These are phyloP conservation scores for Pangasius mekongensis DNA, from an alignment of 2,797 vertebrate genomes.

Conservation along the genomic window DNA sequence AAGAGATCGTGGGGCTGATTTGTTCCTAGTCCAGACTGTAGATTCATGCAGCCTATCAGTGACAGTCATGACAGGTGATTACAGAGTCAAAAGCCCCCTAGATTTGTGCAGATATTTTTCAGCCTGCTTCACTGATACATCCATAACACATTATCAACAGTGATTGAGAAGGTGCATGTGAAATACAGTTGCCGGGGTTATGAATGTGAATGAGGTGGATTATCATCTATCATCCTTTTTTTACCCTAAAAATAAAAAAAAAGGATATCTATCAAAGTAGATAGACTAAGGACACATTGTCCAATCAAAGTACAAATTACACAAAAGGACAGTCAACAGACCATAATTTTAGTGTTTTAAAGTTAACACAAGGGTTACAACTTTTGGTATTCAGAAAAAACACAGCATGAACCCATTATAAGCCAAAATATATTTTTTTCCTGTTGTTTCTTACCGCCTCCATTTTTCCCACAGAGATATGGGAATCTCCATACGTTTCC, in stretches of 20 bases:
- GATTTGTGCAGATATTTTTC: not conserved
- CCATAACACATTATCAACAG: not conserved
- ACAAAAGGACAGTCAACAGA: not conserved
- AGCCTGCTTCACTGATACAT: not conserved
- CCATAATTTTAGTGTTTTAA: not conserved
- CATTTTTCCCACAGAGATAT: slow-evolving; percentile 92
- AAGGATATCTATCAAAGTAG: not conserved
- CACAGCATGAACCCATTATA: not conserved
- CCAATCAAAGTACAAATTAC: not conserved
- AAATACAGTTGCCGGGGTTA: not conserved
- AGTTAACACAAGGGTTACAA: not conserved
- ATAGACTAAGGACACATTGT: not conserved
- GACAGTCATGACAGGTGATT: not conserved
- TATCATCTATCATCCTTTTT: not conserved
- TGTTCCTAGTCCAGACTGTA: not conserved
- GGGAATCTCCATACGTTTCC: slow-evolving; percentile 95
- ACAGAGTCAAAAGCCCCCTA: not conserved
- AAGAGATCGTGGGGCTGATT: not conserved
- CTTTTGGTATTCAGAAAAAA: not conserved
- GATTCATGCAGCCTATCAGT: not conserved
- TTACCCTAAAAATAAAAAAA: not conserved
- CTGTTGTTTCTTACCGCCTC: slow-evolving; percentile 80
- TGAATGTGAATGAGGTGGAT: not conserved
- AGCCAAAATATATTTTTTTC: too few relatives aligned
- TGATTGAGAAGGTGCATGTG: not conserved